Percentiles rank a stretch among this genome's conserved stretches.
Evolutionary conservation across 1,140 invertebrate species (phyloP).

Genomic region (Leptopilina clavipes): DNA sequence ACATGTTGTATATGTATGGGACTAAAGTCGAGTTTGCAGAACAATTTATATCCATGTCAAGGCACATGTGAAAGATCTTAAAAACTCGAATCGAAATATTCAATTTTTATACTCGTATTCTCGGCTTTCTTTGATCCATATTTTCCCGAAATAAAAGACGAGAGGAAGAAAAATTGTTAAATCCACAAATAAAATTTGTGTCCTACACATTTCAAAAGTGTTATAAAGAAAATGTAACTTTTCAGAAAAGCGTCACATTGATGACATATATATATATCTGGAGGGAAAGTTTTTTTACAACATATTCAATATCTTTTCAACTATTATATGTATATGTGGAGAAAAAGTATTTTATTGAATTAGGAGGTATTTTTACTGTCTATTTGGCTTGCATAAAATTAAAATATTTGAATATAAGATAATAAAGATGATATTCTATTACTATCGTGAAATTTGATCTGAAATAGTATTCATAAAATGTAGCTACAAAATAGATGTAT

Average conservation of each 20-base stretch:
- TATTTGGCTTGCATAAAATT: background rate
- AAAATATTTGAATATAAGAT: background rate
- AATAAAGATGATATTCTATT: background rate
- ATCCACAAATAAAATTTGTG: background rate
- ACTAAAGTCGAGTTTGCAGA: conserved; percentile 24
- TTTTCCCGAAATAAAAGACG: conserved; percentile 8
- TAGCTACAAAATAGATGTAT: background rate
- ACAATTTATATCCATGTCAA: conserved; percentile 22
- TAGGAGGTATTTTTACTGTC: background rate
- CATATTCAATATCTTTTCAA: too few species aligned
- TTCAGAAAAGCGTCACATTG: background rate
- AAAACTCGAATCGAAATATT: conserved; percentile 28
- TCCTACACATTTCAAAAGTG: background rate
- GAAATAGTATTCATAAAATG: conserved; percentile 7
- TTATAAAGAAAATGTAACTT: background rate
- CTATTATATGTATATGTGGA: too few species aligned
- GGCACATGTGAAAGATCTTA: conserved; percentile 3
- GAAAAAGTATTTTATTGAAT: too few species aligned
- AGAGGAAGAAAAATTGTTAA: background rate
- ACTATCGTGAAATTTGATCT: background rate
- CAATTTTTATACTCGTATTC: background rate
- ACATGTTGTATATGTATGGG: background rate
- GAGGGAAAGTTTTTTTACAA: too few species aligned
- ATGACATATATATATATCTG: too few species aligned
- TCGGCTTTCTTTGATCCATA: too few species aligned